These are phyloP conservation scores for Harpagifer antarcticus DNA, from an alignment of 2,797 vertebrate species.

Conservation along the genomic window DNA sequence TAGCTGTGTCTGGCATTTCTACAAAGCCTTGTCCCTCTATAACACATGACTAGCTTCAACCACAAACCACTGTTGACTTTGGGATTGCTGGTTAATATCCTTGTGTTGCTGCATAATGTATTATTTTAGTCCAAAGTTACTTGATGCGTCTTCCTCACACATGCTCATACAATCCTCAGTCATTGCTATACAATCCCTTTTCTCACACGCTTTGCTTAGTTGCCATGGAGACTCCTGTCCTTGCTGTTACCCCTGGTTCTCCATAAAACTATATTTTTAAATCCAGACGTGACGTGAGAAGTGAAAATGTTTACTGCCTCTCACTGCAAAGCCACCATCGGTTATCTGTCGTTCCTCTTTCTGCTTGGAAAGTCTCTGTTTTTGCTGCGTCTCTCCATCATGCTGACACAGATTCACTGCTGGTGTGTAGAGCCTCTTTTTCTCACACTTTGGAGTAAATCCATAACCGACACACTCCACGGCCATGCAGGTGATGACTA, in stretches of 20 bases:
- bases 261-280: slow-evolving; percentile 46
- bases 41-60: no score
- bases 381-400: slow-evolving; percentile 40
- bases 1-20: no score
- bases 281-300: slow-evolving; percentile 35
- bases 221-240: slow-evolving; percentile 76
- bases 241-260: slow-evolving; percentile 45
- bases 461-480: slow-evolving; percentile 35
- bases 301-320: slow-evolving; percentile 32
- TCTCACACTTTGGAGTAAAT: slow-evolving; percentile 40
- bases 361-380: slow-evolving; percentile 37
- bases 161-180: slow-evolving; percentile 20
- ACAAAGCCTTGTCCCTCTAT: no score
- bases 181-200: slow-evolving; percentile 51
- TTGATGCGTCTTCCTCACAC: slow-evolving; percentile 20
- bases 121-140: slow-evolving; percentile 24
- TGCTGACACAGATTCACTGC: slow-evolving; percentile 29
- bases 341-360: slow-evolving; percentile 1
- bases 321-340: slow-evolving; percentile 24
- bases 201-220: slow-evolving; percentile 72
- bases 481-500: slow-evolving; percentile 40
- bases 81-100: slow-evolving; percentile 1
- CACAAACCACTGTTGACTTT: neutral
- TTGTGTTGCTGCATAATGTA: neutral
- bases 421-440: slow-evolving; percentile 18